These are phyloP conservation scores for Salvator merianae DNA, from an alignment of 2,113 vertebrate species.

Conservation along the genomic window DNA sequence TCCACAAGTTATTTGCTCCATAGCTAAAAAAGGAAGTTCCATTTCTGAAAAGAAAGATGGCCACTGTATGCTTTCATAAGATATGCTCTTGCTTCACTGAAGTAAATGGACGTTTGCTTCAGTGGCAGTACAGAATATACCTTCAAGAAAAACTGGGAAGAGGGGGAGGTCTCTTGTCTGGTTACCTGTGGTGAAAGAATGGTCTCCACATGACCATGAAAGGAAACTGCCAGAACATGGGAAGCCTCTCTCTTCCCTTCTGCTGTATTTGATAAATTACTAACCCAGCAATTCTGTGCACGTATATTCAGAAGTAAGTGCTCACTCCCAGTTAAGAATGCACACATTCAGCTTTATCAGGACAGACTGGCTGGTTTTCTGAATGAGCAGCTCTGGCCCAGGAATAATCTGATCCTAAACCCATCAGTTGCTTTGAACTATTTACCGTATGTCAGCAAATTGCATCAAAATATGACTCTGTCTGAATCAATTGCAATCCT, in stretches of 20 bases:
- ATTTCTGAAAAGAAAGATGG: background rate
- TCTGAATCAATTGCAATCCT: conserved; percentile 39
- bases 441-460: conserved; percentile 14
- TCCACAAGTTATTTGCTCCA: background rate
- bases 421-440: conserved; percentile 20
- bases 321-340: background rate
- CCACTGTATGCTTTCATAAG: background rate
- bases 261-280: background rate
- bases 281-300: background rate
- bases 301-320: background rate
- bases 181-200: background rate
- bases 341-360: background rate
- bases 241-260: background rate
- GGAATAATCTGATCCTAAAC: conserved; percentile 11
- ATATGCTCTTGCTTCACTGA: background rate
- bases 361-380: background rate
- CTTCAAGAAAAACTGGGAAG: background rate
- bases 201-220: background rate
- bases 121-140: background rate
- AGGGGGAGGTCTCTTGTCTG: background rate
- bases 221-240: background rate
- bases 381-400: fast-evolving
- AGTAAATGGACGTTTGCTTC: background rate
- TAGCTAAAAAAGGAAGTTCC: background rate
- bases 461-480: conserved; percentile 9